phyloP scores from a whole-genome alignment of 2,113 vertebrate genomes.

The Mungos mungo region DNA sequence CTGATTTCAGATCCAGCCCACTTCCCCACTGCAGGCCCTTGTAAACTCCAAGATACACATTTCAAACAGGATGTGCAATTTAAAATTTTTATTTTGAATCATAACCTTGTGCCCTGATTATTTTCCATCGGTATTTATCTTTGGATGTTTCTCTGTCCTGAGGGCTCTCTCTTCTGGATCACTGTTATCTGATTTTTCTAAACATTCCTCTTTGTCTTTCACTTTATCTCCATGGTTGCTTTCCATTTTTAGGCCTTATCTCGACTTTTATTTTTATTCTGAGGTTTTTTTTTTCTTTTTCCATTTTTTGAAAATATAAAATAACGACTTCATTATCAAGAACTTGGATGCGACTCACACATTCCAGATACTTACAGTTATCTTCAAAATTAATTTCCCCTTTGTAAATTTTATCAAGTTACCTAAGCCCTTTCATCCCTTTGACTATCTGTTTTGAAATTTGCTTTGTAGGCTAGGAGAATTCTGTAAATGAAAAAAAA shows the following conservation, averaged over 20 bases:
- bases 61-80: constrained; percentile 64
- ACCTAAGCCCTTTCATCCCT: neutral
- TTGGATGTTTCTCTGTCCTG: constrained; percentile 30
- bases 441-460: constrained; percentile 26
- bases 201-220: constrained; percentile 51
- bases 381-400: constrained; percentile 27
- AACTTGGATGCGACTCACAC: neutral
- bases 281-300: constrained; percentile 1
- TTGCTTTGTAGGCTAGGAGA: constrained; percentile 6
- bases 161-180: constrained; percentile 47
- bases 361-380: neutral
- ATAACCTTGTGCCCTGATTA: constrained; percentile 60
- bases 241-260: constrained; percentile 36
- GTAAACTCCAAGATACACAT: constrained; percentile 30
- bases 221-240: constrained; percentile 46
- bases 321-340: neutral
- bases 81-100: constrained; percentile 62
- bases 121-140: constrained; percentile 52
- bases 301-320: constrained; percentile 15
- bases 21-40: neutral
- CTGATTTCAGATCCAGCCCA: neutral
- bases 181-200: constrained; percentile 61
- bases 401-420: constrained; percentile 46
- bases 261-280: constrained; percentile 55
- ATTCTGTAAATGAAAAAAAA: constrained; percentile 21